Evolutionary conservation across 2,888 invertebrate species (phyloP).

Genomic region (Cheilosia vernalis): DNA sequence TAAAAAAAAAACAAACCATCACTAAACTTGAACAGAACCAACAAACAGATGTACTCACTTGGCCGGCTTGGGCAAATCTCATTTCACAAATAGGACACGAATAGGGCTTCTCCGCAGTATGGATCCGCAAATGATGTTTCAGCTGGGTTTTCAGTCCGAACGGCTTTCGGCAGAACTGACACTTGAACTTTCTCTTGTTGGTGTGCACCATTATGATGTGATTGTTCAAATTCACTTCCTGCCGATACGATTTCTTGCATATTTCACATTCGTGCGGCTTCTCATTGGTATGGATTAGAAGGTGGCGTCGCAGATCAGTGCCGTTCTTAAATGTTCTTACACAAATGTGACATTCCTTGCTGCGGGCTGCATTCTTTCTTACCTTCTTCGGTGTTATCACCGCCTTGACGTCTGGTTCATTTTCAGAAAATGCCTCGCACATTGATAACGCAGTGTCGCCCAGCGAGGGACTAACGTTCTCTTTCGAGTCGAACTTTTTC

Average conservation of each 20-base stretch:
- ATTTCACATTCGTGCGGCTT: conserved; percentile 86
- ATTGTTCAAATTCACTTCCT: conserved; percentile 87
- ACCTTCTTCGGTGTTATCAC: conserved; percentile 15
- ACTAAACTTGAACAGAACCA: not conserved
- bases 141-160: conserved; percentile 91
- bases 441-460: conserved; percentile 81
- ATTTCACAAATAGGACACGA: conserved; percentile 87
- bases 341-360: conserved; percentile 86
- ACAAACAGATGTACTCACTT: conserved; percentile 84
- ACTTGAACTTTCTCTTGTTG: conserved; percentile 85
- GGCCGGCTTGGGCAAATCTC: conserved; percentile 89
- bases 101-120: conserved; percentile 89
- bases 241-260: conserved; percentile 87
- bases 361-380: conserved; percentile 77
- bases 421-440: conserved; percentile 71
- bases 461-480: conserved; percentile 79
- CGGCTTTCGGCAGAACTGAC: conserved; percentile 89
- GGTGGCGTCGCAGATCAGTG: conserved; percentile 88
- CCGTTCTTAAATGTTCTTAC: conserved; percentile 86
- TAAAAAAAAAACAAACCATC: conserved; percentile 56
- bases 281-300: conserved; percentile 87
- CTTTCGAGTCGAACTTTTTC: conserved; percentile 80
- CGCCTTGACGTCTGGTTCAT: conserved; percentile 33
- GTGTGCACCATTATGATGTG: conserved; percentile 84
- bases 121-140: conserved; percentile 89